A percentile compares a stretch with the other conserved stretches of the same genome.
phyloP scores from a whole-genome alignment of 2,113 vertebrate genomes.

The Halichoerus grypus region DNA sequence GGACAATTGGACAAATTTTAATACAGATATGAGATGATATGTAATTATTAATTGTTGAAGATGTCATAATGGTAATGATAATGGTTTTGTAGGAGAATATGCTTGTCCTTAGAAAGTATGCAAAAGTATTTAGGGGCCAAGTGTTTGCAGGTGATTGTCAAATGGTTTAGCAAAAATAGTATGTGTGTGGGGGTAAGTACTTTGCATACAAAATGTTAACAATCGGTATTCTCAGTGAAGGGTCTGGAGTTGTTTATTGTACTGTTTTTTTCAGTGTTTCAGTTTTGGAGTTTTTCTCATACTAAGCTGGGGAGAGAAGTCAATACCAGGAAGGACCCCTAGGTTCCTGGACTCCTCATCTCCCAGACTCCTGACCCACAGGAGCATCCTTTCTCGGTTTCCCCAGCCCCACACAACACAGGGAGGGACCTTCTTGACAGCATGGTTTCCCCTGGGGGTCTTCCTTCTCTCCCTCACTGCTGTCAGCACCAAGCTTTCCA shows the following conservation, averaged over 20 bases:
- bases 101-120: not conserved
- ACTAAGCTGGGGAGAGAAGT: not conserved
- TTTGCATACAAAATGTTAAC: not conserved
- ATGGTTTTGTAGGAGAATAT: not conserved
- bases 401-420: not conserved
- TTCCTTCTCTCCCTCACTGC: not conserved
- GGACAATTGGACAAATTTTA: constrained; percentile 2
- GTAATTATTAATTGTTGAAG: constrained; percentile 27
- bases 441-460: not conserved
- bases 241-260: not conserved
- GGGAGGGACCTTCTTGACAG: not conserved
- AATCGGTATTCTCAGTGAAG: not conserved
- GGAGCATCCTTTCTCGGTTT: not conserved
- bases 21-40: not conserved
- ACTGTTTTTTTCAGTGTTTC: not conserved
- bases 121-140: not conserved
- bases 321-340: not conserved
- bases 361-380: not conserved
- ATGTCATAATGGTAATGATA: not conserved
- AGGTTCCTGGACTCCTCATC: not conserved
- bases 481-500: not conserved
- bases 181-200: not conserved
- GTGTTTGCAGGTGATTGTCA: constrained; percentile 29
- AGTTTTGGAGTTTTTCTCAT: not conserved
- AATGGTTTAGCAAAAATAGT: not conserved